Percentiles rank a stretch among this genome's conserved stretches.
Conservation (phyloP, 1,140 invertebrate genomes). For the Muscidifurax raptorellus region DNA sequence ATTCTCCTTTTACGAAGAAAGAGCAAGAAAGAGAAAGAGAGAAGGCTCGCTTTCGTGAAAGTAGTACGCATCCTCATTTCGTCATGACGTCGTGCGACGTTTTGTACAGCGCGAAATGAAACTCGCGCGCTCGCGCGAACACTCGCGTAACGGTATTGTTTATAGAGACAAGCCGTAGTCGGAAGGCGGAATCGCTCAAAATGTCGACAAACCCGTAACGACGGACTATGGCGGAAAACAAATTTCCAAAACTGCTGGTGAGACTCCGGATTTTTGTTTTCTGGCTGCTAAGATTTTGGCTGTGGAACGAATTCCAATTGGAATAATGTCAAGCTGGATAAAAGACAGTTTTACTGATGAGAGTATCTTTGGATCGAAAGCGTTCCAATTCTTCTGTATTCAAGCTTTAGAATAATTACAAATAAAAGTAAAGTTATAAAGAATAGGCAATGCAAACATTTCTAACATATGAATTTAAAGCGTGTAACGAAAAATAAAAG, state of each 20-base stretch:
- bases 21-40: constrained; percentile 1
- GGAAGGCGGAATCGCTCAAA: not conserved
- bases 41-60: constrained; percentile 54
- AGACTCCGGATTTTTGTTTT: not conserved
- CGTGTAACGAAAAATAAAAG: too few species aligned
- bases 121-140: constrained; percentile 13
- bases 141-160: constrained; percentile 57
- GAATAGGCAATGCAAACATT: too few species aligned
- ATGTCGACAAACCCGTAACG: not conserved
- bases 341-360: too few species aligned
- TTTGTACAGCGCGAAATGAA: constrained; percentile 48
- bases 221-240: not conserved
- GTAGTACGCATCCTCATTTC: constrained; percentile 64
- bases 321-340: not conserved
- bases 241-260: not conserved
- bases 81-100: constrained; percentile 48
- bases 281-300: not conserved
- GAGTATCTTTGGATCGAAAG: too few species aligned
- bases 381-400: too few species aligned
- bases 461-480: too few species aligned
- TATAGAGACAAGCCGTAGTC: not conserved
- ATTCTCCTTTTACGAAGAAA: not conserved
- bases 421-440: too few species aligned
- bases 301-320: too few species aligned
- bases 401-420: too few species aligned